These are phyloP conservation scores for Danaus melanippus DNA, from an alignment of 1,140 invertebrate genomes.

Conservation along the genomic window DNA sequence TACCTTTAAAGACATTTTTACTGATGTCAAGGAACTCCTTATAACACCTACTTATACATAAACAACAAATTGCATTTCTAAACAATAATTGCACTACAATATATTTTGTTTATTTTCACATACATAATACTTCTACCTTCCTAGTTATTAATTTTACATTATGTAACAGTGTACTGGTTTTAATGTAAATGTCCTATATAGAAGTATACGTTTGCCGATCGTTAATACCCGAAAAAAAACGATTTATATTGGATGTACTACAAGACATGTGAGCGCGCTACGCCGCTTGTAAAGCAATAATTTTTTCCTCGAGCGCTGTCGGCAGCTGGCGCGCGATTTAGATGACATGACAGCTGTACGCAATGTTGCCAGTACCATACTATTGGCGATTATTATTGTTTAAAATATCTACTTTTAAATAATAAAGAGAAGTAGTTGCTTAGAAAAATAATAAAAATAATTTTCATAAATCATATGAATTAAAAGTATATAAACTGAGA, in stretches of 20 bases:
- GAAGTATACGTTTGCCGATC: too few relatives aligned
- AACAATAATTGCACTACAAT: conserved; percentile 27
- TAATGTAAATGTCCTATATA: too few relatives aligned
- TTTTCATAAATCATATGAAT: too few relatives aligned
- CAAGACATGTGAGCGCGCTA: conserved; percentile 13
- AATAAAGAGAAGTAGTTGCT: too few relatives aligned
- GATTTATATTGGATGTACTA: neutral
- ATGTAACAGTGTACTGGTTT: too few relatives aligned
- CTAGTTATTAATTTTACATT: too few relatives aligned
- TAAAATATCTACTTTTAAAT: too few relatives aligned
- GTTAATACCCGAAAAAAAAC: conserved; percentile 3
- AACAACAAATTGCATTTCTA: conserved; percentile 24
- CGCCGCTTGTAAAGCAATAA: conserved; percentile 14
- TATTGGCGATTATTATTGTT: too few relatives aligned
- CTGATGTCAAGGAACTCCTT: conserved; percentile 28
- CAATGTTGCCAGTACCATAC: conserved; percentile 9
- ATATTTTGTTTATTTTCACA: conserved; percentile 19
- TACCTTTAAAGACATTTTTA: conserved; percentile 49
- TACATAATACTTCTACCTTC: neutral
- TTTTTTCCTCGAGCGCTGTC: conserved; percentile 24
- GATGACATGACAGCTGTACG: conserved; percentile 12
- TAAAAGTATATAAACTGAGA: too few relatives aligned
- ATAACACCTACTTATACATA: conserved; percentile 24
- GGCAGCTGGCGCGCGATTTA: conserved; percentile 1
- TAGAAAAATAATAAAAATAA: too few relatives aligned